phyloP scores from a whole-genome alignment of 2,888 invertebrate genomes.

The Litoditis marina region DNA sequence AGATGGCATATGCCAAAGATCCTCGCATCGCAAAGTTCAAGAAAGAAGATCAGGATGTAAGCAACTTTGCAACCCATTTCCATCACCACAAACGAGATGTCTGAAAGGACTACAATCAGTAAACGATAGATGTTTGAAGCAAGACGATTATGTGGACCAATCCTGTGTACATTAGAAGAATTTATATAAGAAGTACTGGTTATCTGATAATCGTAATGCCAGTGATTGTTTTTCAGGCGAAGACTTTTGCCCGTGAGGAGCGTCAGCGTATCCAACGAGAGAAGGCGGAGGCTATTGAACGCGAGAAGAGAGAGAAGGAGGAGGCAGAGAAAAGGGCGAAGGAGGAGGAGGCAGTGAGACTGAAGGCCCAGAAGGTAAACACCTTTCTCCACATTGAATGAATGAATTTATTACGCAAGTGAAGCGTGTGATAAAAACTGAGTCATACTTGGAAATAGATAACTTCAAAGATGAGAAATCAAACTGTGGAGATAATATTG shows the following conservation, averaged over 20 bases:
- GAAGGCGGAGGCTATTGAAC: constrained; percentile 36
- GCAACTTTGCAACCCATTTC: not conserved
- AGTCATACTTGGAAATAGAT: too few species aligned
- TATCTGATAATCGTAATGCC: too few species aligned
- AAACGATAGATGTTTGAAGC: too few species aligned
- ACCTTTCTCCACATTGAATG: too few species aligned
- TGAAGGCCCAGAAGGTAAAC: constrained; percentile 21
- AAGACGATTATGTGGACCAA: too few species aligned
- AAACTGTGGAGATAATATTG: too few species aligned
- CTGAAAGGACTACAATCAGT: too few species aligned
- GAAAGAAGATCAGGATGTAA: constrained; percentile 86
- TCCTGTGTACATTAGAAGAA: not conserved
- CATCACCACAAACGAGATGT: not conserved
- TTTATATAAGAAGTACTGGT: not conserved
- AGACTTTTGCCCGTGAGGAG: constrained; percentile 40
- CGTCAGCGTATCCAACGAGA: constrained; percentile 22
- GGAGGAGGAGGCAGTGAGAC: constrained; percentile 29
- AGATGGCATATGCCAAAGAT: constrained; percentile 88
- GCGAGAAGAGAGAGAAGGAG: constrained; percentile 40
- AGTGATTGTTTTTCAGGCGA: constrained; percentile 35
- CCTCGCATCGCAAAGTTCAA: constrained; percentile 87
- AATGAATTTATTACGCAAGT: too few species aligned
- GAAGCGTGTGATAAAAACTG: too few species aligned
- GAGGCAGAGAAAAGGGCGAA: constrained; percentile 42
- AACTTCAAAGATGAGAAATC: too few species aligned